Conservation (phyloP, 2,113 vertebrate species). For the Oenanthe melanoleuca region DNA sequence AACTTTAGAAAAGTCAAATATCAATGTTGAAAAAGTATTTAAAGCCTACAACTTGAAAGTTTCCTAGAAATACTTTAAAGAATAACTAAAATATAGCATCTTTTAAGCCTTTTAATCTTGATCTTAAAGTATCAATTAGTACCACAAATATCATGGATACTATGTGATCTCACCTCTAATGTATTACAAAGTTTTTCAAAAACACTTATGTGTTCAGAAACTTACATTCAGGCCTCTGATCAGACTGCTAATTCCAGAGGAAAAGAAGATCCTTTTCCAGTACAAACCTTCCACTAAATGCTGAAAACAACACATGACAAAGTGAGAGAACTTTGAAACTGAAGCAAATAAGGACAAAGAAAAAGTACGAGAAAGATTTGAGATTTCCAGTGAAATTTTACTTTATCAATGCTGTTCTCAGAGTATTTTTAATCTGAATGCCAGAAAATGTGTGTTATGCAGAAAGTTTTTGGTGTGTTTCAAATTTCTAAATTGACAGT, state of each 20-base stretch:
- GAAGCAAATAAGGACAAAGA: background rate
- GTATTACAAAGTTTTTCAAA: background rate
- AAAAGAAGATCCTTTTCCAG: background rate
- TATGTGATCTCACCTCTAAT: background rate
- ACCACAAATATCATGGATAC: background rate
- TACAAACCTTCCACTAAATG: background rate
- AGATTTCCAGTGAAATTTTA: conserved; percentile 10
- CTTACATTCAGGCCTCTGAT: background rate
- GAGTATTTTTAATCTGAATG: background rate
- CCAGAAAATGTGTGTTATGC: background rate
- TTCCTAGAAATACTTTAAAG: background rate
- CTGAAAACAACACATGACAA: background rate
- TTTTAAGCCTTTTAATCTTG: background rate
- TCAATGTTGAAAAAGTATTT: background rate
- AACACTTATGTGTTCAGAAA: background rate
- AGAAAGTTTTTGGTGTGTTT: background rate
- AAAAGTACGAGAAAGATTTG: background rate
- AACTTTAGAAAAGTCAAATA: background rate
- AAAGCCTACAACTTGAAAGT: background rate
- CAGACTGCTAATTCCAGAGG: background rate
- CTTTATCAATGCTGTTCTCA: background rate
- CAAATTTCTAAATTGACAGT: background rate
- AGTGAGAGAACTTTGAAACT: background rate
- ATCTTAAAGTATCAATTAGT: background rate
- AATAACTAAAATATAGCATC: background rate